Evolutionary conservation across 2,888 invertebrate species (phyloP).

Genomic region (Synanthedon tipuliformis): DNA sequence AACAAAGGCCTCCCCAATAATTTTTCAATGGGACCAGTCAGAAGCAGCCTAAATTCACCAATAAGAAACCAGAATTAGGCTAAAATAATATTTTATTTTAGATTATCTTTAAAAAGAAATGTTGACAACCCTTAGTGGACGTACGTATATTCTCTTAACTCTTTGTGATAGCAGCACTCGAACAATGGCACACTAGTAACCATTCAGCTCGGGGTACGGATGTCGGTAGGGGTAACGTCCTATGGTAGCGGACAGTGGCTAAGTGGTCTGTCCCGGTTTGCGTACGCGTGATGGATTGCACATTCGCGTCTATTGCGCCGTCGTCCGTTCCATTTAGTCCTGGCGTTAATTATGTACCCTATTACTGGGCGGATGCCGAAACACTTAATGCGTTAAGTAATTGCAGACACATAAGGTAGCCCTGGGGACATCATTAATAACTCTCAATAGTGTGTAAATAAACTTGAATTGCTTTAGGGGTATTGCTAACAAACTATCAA

Average conservation of each 20-base stretch:
- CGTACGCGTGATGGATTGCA: slow-evolving; percentile 53
- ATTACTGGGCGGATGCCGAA: neutral
- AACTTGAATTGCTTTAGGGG: too few species aligned
- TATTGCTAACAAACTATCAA: too few species aligned
- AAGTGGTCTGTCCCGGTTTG: slow-evolving; percentile 55
- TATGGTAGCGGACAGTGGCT: slow-evolving; percentile 40
- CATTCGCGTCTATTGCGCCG: slow-evolving; percentile 23
- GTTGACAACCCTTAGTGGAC: too few species aligned
- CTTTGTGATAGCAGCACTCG: slow-evolving; percentile 18
- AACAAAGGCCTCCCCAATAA: too few species aligned
- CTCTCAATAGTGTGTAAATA: neutral
- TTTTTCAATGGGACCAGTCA: too few species aligned
- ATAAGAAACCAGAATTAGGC: too few species aligned
- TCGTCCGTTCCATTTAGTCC: slow-evolving; percentile 11
- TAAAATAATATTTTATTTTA: too few species aligned
- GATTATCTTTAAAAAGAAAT: too few species aligned
- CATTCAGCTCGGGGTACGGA: slow-evolving; percentile 18
- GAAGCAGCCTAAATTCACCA: too few species aligned
- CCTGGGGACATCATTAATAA: neutral
- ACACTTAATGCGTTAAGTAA: neutral
- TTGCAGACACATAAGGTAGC: neutral
- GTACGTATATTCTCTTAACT: neutral
- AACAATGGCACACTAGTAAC: slow-evolving; percentile 7
- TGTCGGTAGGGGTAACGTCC: slow-evolving; percentile 32
- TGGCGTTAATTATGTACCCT: neutral